These are phyloP conservation scores for Glyptemys insculpta DNA, from an alignment of 2,797 vertebrate species.

Conservation along the genomic window DNA sequence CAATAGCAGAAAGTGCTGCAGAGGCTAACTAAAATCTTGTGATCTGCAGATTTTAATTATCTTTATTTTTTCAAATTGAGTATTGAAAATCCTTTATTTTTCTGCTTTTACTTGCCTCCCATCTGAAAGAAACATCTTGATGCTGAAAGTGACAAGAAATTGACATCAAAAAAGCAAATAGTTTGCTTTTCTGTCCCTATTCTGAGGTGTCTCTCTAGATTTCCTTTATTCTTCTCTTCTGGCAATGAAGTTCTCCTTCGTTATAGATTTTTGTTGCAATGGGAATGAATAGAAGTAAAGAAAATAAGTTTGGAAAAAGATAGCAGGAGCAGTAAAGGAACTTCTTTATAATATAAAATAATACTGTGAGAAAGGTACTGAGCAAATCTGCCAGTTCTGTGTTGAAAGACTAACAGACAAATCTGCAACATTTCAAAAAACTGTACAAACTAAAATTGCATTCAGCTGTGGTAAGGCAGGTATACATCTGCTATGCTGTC, in stretches of 20 bases:
- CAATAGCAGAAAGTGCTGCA: background rate
- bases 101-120: background rate
- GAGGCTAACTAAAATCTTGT: background rate
- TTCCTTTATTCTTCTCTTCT: background rate
- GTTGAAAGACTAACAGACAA: background rate
- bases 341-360: background rate
- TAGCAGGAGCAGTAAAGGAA: accelerated
- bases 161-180: accelerated
- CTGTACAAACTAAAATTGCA: background rate
- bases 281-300: background rate
- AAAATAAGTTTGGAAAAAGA: background rate
- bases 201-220: background rate
- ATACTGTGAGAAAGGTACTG: background rate
- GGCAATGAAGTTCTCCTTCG: background rate
- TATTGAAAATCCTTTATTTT: background rate
- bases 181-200: background rate
- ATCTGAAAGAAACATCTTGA: background rate
- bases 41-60: background rate
- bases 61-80: background rate
- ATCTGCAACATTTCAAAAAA: background rate
- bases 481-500: accelerated
- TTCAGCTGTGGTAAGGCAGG: accelerated
- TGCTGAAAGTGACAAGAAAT: background rate
- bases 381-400: accelerated
- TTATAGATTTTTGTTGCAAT: background rate